phyloP scores from a whole-genome alignment of 2,113 vertebrate genomes.

The Pongo abelii region DNA sequence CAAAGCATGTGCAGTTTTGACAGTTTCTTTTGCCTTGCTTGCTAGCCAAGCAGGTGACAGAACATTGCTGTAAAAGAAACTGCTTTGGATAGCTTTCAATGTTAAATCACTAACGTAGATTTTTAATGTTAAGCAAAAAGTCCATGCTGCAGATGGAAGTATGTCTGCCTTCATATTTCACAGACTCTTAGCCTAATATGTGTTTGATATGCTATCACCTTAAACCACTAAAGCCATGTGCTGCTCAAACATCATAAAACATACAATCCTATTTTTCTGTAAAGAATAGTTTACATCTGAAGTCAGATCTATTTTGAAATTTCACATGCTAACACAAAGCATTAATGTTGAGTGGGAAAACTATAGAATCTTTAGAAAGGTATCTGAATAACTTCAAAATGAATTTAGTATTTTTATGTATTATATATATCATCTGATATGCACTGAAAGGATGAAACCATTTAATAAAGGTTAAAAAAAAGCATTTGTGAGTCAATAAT shows the following conservation, averaged over 20 bases:
- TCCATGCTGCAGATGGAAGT: background rate
- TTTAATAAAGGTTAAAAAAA: background rate
- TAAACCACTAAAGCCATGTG: background rate
- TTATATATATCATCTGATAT: background rate
- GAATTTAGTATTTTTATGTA: background rate
- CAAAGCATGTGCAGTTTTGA: background rate
- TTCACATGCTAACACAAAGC: background rate
- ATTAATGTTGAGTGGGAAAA: background rate
- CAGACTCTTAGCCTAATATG: background rate
- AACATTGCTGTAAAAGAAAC: background rate
- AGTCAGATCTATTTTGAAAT: background rate
- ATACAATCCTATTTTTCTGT: background rate
- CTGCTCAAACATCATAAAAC: background rate
- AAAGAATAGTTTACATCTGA: background rate
- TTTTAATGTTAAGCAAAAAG: conserved; percentile 39
- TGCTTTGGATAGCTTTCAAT: background rate
- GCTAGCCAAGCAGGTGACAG: background rate
- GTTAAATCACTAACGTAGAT: background rate
- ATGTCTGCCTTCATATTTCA: background rate
- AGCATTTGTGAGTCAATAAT: background rate
- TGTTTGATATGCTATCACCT: background rate
- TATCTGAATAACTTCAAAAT: background rate
- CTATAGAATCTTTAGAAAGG: background rate
- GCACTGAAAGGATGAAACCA: background rate
- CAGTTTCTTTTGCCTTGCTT: background rate